Conservation (phyloP, 2,113 vertebrate genomes). For the Heterochromis multidens region DNA sequence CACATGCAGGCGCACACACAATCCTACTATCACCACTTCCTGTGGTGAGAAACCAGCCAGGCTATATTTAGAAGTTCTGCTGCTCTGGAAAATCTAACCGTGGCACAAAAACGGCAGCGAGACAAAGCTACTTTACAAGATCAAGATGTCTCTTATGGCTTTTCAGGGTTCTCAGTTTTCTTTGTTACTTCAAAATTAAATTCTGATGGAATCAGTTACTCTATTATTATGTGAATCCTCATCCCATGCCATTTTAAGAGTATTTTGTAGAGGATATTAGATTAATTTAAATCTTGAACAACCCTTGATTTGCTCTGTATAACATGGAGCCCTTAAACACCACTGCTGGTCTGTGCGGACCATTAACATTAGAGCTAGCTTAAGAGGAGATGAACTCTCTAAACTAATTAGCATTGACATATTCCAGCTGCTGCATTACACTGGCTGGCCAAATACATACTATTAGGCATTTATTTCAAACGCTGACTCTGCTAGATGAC, state of each 20-base stretch:
- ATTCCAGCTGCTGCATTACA: not conserved
- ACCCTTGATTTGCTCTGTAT: not conserved
- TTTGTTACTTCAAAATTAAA: constrained; percentile 7
- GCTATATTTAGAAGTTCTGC: constrained; percentile 67
- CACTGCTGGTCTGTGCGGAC: not conserved
- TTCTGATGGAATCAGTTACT: not conserved
- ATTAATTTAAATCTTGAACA: not conserved
- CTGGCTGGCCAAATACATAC: not conserved
- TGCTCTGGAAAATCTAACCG: constrained; percentile 59
- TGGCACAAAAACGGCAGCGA: constrained; percentile 41
- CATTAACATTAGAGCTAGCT: not conserved
- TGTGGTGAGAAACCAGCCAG: constrained; percentile 51
- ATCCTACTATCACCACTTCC: constrained; percentile 74
- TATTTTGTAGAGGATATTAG: not conserved
- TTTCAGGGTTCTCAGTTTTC: not conserved
- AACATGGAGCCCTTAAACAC: not conserved
- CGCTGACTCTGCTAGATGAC: not conserved
- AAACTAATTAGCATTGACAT: not conserved
- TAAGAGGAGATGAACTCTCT: not conserved
- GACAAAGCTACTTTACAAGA: constrained; percentile 19
- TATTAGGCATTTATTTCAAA: not conserved
- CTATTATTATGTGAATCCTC: not conserved
- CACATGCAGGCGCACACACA: constrained; percentile 37
- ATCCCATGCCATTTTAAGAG: not conserved
- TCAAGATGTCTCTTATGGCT: constrained; percentile 3